Conservation (phyloP, 2,113 vertebrate genomes). For the Regulus satrapa region DNA sequence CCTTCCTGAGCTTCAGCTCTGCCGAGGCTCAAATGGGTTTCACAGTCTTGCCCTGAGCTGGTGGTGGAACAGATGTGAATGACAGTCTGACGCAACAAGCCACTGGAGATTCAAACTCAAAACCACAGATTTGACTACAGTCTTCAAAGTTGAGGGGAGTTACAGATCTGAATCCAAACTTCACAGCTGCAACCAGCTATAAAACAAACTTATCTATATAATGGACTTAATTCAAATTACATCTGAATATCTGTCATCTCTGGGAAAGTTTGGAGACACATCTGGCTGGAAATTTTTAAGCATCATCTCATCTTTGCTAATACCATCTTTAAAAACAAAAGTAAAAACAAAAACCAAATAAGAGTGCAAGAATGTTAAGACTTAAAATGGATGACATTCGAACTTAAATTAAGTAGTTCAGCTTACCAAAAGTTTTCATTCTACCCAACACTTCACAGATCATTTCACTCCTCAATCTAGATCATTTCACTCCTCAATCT, state of each 20-base stretch:
- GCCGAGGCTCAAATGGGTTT: not conserved
- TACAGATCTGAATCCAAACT: slow-evolving; percentile 56
- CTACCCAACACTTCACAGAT: not conserved
- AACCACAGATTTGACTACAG: slow-evolving; percentile 18
- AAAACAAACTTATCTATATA: slow-evolving; percentile 13
- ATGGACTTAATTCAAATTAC: not conserved
- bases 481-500: not conserved
- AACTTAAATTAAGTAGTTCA: not conserved
- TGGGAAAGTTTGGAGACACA: not conserved
- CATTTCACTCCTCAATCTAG: not conserved
- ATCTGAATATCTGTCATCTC: not conserved
- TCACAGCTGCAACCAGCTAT: slow-evolving; percentile 33
- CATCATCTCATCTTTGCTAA: not conserved
- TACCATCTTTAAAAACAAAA: not conserved
- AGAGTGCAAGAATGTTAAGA: not conserved
- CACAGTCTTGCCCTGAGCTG: not conserved
- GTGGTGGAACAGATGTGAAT: not conserved
- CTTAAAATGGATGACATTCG: not conserved
- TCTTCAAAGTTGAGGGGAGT: slow-evolving; percentile 4
- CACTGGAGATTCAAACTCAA: slow-evolving; percentile 12
- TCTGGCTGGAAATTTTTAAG: not conserved
- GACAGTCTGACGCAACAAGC: not conserved
- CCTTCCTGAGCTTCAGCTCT: not conserved
- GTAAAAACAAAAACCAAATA: not conserved
- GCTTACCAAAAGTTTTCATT: not conserved